Evolutionary conservation across 1,140 invertebrate genomes (phyloP), one percentile per base, ranked within the genome.

Genomic region (Glomeris maerens): DNA sequence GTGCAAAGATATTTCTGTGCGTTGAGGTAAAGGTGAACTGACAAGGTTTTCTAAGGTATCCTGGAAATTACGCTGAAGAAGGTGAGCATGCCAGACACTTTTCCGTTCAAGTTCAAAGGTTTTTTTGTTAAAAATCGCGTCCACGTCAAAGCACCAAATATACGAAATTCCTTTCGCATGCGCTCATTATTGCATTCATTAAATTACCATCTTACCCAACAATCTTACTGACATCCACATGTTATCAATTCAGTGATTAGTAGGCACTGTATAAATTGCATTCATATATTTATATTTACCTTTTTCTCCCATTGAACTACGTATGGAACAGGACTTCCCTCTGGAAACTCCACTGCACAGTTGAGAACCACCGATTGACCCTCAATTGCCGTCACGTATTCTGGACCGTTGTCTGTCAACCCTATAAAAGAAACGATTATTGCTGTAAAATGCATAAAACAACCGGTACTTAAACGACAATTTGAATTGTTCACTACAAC

Each of bases 241-340:
- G 42, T 22, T 21, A 14, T 21, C 14, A 14, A n/a, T 22, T 14
- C 14, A 14, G 26, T 45, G n/a, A 23, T 1, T 21, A 17, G 42
- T 23, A 45, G n/a, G 2, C 39, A 27, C 14, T 20, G 14, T 2
- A 55, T 20, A 25, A 36, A 36, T 36, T 36, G 10, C 17, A 36
- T 10, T 36, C 17, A 36, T 10, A 10, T 36, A 36, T 36, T 36
- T 10, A 31, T 38, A 75, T 81, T 83, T 83, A 91, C 87, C 82
- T 91, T 89, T 80, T 92, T 93, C 80, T 91, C 84, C 90, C 90
- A 95, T 77, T 93, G 88, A 66, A 93, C 81, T 72, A 93, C 87
- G 75, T 93, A 93, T 69, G 89, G 87, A 71, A 91, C 86, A 62
- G 85, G 83, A 69, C 89, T 82, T 71, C 86, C 84, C 68, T 86